A percentile compares a stretch with the other conserved stretches of the same genome.
These are phyloP conservation scores for Eupithecia exiguata DNA, from an alignment of 2,888 invertebrate genomes.

Conservation along the genomic window DNA sequence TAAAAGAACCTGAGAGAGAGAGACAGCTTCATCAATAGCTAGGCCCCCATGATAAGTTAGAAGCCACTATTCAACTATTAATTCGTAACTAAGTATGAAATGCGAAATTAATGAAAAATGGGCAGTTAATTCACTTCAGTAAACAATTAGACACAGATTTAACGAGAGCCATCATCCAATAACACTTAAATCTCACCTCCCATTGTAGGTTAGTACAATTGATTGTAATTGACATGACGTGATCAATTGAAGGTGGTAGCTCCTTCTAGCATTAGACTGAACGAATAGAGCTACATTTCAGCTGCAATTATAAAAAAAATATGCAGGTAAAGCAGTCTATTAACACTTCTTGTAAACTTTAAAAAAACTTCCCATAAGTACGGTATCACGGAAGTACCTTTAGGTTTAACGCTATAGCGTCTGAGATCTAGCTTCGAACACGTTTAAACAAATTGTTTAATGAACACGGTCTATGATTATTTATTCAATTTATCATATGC, in stretches of 20 bases:
- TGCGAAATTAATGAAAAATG: background rate
- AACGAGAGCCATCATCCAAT: constrained; percentile 42
- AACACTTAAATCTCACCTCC: constrained; percentile 36
- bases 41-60: no score
- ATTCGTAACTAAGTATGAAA: background rate
- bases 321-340: background rate
- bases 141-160: constrained; percentile 33
- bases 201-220: constrained; percentile 32
- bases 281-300: background rate
- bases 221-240: constrained; percentile 28
- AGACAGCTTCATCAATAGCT: background rate
- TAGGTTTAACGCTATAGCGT: background rate
- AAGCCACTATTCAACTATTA: background rate
- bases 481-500: no score
- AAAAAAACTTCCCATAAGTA: background rate
- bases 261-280: background rate
- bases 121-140: background rate
- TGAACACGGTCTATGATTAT: no score
- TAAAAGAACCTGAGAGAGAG: background rate
- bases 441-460: no score
- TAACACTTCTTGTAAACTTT: background rate
- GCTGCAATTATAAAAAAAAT: background rate
- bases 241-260: background rate
- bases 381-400: background rate
- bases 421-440: no score